Evolutionary conservation across 2,113 vertebrate species (phyloP), one percentile per base, ranked within the genome.

Genomic region (Emydura subglobosa): DNA sequence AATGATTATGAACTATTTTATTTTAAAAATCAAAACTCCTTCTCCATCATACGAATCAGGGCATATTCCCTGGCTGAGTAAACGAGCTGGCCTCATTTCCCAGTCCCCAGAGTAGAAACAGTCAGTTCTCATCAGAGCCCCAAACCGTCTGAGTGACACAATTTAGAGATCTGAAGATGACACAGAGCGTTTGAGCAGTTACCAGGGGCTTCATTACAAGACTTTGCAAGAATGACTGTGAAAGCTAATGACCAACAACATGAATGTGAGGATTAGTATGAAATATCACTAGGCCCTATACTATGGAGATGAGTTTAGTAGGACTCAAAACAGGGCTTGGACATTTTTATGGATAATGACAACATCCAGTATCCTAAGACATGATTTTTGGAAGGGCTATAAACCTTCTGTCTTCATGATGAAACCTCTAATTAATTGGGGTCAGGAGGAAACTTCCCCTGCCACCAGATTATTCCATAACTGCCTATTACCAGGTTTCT

Each of bases 11-110:
- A 86, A 14, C 13, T 50, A 44, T 90, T 49, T 53, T 86, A 25
- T 90, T 55, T 49, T 80, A 61, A 53, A 79, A 91, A 72, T 68
- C 42, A 76, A 25, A 27, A 72, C 79, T 94, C 53, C 78, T 61
- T 50, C n/a, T 80, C 17, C 53, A 25, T 25, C 22, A 1, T 50
- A 86, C 3, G 1, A n/a, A 74, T 59, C 10, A 0, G 91, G 76
- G 68, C 31, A 27, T 51, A 88, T 29, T 80, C 39, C 42, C 82
- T 85, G 16, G 31, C 90, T 54, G 79, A 54, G 57, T 3, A 85
- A 81, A 55, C 22, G 44, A 93, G 4, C 3, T 90, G 94, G 85
- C 87, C 83, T 94, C 74, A 13, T 91, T 97, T 89, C 90, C 85
- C 65, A 10, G 79, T 21, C 31, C 50, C 21, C 13, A n/a, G 4